These are phyloP conservation scores for Lamprotornis superbus DNA, from an alignment of 2,113 vertebrate genomes.

Conservation along the genomic window DNA sequence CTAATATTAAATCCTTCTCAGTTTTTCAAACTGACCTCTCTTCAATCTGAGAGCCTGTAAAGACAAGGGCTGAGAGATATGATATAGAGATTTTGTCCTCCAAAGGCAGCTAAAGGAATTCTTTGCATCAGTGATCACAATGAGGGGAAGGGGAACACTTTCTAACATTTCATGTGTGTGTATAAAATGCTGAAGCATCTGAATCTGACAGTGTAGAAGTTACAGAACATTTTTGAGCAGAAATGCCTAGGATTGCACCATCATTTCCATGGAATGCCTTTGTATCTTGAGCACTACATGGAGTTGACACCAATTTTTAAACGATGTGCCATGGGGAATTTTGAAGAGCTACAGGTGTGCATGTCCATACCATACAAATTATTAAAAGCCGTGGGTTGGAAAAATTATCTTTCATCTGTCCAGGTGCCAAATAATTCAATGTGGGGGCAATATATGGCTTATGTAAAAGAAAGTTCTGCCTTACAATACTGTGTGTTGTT, in stretches of 20 bases:
- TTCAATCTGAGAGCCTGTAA: neutral
- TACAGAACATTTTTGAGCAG: neutral
- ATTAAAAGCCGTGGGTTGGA: fast-evolving
- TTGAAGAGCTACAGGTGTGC: neutral
- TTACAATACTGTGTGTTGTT: neutral
- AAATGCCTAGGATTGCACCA: neutral
- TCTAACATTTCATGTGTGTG: neutral
- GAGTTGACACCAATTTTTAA: neutral
- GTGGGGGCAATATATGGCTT: neutral
- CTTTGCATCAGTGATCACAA: neutral
- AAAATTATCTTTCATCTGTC: neutral
- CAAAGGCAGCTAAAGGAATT: neutral
- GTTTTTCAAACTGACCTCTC: neutral
- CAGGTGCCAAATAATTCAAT: neutral
- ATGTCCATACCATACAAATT: fast-evolving
- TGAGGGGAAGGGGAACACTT: neutral
- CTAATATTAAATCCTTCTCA: neutral
- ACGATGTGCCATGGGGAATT: fast-evolving
- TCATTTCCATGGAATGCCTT: neutral
- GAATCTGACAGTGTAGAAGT: neutral
- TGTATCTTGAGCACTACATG: neutral
- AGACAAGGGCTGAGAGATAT: neutral
- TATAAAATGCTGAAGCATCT: neutral
- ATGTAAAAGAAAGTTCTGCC: neutral
- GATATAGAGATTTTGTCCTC: neutral